A percentile compares a stretch with the other conserved stretches of the same genome.
phyloP scores from a whole-genome alignment of 2,113 vertebrate genomes.

The Phaethon lepturus region DNA sequence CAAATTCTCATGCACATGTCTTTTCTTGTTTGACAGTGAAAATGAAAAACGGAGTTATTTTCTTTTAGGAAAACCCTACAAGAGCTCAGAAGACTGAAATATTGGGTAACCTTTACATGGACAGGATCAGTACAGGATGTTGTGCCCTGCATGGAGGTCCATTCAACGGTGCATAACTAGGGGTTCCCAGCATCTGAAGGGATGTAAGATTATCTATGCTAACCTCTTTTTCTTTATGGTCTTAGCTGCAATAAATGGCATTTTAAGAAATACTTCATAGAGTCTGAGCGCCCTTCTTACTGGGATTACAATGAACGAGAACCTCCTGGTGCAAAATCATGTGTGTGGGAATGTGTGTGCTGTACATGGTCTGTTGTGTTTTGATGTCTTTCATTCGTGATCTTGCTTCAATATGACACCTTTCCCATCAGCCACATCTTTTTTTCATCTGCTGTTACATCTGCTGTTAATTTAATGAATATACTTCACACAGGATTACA shows the following conservation, averaged over 20 bases:
- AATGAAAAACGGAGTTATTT: not conserved
- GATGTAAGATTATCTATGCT: not conserved
- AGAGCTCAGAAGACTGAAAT: not conserved
- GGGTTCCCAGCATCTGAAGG: not conserved
- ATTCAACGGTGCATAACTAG: fast-evolving
- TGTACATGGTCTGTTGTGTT: not conserved
- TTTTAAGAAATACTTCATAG: not conserved
- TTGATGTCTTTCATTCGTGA: not conserved
- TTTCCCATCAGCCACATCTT: not conserved
- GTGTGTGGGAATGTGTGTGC: not conserved
- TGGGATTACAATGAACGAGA: not conserved
- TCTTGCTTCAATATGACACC: not conserved
- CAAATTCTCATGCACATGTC: fast-evolving
- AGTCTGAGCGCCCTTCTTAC: not conserved
- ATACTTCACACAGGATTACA: not conserved
- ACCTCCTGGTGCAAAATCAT: not conserved
- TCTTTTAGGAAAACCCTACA: not conserved
- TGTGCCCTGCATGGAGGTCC: not conserved
- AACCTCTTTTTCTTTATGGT: not conserved
- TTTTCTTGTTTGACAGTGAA: not conserved
- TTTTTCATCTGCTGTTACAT: not conserved
- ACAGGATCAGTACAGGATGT: not conserved
- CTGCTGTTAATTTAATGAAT: not conserved
- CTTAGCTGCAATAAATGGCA: not conserved
- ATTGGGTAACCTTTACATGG: not conserved